A percentile compares a stretch with the other conserved stretches of the same genome.
phyloP scores from a whole-genome alignment of 2,797 vertebrate genomes.

The Neoniphon sammara region DNA sequence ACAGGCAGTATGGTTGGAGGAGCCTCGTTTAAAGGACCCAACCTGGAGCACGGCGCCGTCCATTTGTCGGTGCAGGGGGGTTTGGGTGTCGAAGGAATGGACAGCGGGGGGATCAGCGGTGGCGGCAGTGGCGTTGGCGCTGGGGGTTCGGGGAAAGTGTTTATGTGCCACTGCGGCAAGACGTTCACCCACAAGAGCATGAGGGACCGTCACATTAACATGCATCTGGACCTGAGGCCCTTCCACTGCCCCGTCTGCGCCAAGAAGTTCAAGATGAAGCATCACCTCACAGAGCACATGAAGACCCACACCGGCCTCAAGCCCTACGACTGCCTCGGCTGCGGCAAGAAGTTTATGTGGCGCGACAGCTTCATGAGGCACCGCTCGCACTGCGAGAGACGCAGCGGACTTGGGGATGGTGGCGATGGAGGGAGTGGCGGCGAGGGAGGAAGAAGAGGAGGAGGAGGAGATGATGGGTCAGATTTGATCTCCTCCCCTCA shows the following conservation, averaged over 20 bases:
- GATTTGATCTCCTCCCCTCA: conserved; percentile 75
- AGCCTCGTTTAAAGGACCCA: conserved; percentile 71
- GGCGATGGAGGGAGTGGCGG: conserved; percentile 28
- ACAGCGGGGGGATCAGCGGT: conserved; percentile 48
- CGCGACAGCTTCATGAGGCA: conserved; percentile 95
- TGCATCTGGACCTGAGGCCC: conserved; percentile 95
- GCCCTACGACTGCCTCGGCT: conserved; percentile 90
- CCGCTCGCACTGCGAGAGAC: conserved; percentile 90
- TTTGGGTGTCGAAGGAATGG: conserved; percentile 69
- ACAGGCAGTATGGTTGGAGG: conserved; percentile 68
- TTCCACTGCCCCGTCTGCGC: conserved; percentile 93
- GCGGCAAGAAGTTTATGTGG: conserved; percentile 98
- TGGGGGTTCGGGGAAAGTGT: conserved; percentile 84
- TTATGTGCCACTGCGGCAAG: conserved; percentile 95
- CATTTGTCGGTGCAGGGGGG: conserved; percentile 73
- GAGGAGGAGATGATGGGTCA: conserved; percentile 57
- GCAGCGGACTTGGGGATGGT: conserved; percentile 44
- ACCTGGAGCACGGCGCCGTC: conserved; percentile 85
- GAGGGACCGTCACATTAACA: conserved; percentile 94
- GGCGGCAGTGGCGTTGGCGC: conserved; percentile 29
- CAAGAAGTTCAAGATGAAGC: conserved; percentile 98
- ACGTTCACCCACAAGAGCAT: conserved; percentile 96
- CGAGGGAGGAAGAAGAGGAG: conserved; percentile 53
- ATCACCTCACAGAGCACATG: conserved; percentile 97
- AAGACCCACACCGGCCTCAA: conserved; percentile 96